A percentile compares a stretch with the other conserved stretches of the same genome.
These are phyloP conservation scores for Drosophila dives DNA, from an alignment of 2,888 invertebrate genomes.

Conservation along the genomic window DNA sequence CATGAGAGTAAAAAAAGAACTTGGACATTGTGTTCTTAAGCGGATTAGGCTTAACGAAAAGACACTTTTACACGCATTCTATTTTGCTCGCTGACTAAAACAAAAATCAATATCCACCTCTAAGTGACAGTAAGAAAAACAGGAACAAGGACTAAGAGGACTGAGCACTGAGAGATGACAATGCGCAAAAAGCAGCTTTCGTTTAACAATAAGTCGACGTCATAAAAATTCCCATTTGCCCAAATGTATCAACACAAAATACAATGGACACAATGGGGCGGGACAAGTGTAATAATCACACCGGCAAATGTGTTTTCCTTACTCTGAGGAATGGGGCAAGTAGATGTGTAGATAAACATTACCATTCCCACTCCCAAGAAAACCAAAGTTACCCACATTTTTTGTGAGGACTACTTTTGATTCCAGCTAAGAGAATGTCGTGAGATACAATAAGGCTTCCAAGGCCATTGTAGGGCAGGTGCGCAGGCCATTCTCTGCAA, in stretches of 20 bases:
- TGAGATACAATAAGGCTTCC: too few species aligned
- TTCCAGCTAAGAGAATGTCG: neutral
- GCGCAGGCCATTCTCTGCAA: too few species aligned
- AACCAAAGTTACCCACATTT: too few species aligned
- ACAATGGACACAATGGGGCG: conserved; percentile 29
- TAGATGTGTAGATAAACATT: neutral
- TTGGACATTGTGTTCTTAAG: conserved; percentile 17
- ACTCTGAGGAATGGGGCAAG: neutral
- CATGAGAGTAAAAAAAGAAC: neutral
- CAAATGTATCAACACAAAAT: neutral
- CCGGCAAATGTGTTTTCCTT: conserved; percentile 3
- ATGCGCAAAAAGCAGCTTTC: conserved; percentile 19
- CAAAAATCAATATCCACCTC: conserved; percentile 16
- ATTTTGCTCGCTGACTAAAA: neutral
- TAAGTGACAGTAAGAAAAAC: neutral
- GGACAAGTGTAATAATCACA: conserved; percentile 54
- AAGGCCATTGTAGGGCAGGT: too few species aligned
- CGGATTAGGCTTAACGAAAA: conserved; percentile 28
- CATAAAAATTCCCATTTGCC: conserved; percentile 15
- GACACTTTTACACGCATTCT: neutral
- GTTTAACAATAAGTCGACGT: conserved; percentile 32
- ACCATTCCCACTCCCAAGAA: too few species aligned
- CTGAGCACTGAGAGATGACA: conserved; percentile 28
- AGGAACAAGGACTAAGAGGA: neutral
- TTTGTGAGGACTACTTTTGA: neutral